Base-by-base conservation (phyloP, 2,113 vertebrate genomes). In the Eudyptes chrysolophus region DNA sequence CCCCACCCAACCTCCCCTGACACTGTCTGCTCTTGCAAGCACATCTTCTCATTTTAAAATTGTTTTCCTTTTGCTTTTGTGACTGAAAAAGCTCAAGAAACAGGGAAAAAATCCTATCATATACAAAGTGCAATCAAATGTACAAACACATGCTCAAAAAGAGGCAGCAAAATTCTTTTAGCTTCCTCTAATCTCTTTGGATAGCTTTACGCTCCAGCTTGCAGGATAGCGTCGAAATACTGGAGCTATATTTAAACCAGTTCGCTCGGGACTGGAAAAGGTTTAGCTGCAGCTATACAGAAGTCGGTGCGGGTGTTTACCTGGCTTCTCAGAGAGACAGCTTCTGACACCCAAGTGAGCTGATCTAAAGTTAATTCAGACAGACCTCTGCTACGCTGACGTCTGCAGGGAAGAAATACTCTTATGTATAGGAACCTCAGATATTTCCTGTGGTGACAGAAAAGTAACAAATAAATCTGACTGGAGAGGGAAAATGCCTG, bases 291-390 rank as follows among this genome's bases (percentile, higher is more conserved):
- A 90, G 90, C 87, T 83, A 61, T 7, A 76, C 58, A 77, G 25
- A 77, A 88, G 90, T 69, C 0, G 0, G 82, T 69, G 82, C 0
- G 2, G 87, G 94, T 95, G 96, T 96, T 97, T 84, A 95, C 97
- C 92, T 96, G 95, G 85, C 90, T 94, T 87, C 95, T 89, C 87
- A 95, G 92, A 93, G 30, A 89, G 85, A 70, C 87, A 97, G 94
- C 94, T 96, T 84, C 96, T 95, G 96, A 97, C 94, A 97, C 92
- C 90, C 95, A 70, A 94, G 95, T 85, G 95, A 97, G 96, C 94
- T 97, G 97, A 97, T 95, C 94, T 97, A 96, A 97, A 96, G 95
- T 92, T 93, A 96, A 96, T 88, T 95, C 95, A 97, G 92, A 96
- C 87, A 97, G 90, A 96, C 90, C 95, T 97, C 94, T 96, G 95